Evolutionary conservation across 2,888 invertebrate genomes (phyloP).

Genomic region (Camptogramma bilineatum): DNA sequence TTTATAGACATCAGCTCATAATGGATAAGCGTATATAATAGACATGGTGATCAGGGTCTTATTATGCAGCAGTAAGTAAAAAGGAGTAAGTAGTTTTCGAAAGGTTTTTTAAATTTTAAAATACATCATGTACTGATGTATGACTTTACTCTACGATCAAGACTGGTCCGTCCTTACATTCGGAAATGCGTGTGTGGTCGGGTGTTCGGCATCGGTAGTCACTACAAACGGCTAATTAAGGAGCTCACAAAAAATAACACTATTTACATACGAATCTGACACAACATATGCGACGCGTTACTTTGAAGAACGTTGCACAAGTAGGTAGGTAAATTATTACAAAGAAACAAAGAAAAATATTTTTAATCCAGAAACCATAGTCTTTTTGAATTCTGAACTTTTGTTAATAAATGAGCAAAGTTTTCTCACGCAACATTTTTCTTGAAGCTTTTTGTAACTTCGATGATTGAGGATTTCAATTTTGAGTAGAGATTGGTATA

Average conservation of each 20-base stretch:
- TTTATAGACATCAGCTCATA: too few species aligned
- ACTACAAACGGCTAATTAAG: conserved; percentile 63
- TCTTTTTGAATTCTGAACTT: background rate
- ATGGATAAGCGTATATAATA: too few species aligned
- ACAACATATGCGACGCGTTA: conserved; percentile 37
- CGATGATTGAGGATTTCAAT: too few species aligned
- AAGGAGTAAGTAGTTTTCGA: too few species aligned
- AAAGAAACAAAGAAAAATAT: background rate
- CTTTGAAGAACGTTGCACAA: conserved; percentile 13
- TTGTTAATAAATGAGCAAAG: too few species aligned
- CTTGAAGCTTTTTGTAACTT: too few species aligned
- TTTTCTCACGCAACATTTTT: too few species aligned
- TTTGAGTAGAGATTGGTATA: too few species aligned
- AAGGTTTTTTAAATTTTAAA: too few species aligned
- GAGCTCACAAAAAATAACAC: conserved; percentile 57
- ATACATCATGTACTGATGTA: too few species aligned
- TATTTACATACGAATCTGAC: conserved; percentile 40
- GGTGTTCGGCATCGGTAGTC: conserved; percentile 55
- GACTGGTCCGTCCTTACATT: conserved; percentile 42
- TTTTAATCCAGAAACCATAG: background rate
- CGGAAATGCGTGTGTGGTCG: conserved; percentile 60
- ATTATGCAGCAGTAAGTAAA: too few species aligned
- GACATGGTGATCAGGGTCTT: too few species aligned
- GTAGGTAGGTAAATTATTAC: background rate
- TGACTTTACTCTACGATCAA: conserved; percentile 44